A percentile compares a stretch with the other conserved stretches of the same genome.
Conservation (phyloP, 2,797 vertebrate species). For the Limnodromus scolopaceus region DNA sequence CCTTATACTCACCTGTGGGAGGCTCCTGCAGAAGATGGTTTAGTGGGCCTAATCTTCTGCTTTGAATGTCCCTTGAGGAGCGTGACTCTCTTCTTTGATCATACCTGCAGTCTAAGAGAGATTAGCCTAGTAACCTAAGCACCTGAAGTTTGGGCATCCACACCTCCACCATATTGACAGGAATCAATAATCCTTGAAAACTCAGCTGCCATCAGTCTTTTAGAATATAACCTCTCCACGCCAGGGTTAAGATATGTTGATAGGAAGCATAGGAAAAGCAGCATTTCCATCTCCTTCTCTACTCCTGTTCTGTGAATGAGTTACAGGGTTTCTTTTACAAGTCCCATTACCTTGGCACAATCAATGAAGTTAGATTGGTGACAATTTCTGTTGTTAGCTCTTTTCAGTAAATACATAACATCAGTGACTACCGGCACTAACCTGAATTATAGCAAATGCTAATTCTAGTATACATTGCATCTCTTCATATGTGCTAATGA, state of each 20-base stretch:
- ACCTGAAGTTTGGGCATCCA: neutral
- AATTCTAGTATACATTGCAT: neutral
- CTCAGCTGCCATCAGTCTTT: neutral
- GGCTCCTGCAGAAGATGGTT: neutral
- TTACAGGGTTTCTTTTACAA: neutral
- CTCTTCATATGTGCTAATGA: neutral
- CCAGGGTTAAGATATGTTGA: neutral
- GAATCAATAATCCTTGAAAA: neutral
- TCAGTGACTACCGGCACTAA: neutral
- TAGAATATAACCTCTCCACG: neutral
- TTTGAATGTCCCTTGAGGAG: neutral
- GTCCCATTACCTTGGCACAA: neutral
- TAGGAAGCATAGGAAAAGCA: neutral
- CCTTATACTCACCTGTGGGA: neutral
- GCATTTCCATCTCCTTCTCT: neutral
- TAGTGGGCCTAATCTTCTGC: neutral
- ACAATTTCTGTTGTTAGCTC: neutral
- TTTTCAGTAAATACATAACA: neutral
- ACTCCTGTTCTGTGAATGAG: neutral
- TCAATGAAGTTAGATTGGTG: neutral
- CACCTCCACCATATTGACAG: neutral
- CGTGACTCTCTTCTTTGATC: neutral
- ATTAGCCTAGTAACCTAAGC: neutral
- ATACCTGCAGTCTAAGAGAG: neutral
- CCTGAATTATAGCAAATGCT: neutral